Conservation (phyloP, 2,888 invertebrate genomes). For the Malthinus flaveolus region DNA sequence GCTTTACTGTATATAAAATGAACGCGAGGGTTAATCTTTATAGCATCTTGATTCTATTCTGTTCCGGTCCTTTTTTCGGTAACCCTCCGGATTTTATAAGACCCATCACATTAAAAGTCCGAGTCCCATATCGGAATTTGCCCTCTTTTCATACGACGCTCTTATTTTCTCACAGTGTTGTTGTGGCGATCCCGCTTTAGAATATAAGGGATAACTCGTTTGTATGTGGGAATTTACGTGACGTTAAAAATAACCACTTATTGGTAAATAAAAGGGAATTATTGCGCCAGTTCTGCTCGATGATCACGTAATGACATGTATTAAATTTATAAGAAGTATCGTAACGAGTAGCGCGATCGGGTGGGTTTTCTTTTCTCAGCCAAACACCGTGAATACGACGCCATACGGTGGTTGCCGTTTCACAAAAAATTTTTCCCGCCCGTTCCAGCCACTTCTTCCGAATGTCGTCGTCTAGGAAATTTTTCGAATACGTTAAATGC, state of each 20-base stretch:
- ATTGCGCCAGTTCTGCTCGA: slow-evolving; percentile 11
- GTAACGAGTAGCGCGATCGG: slow-evolving; percentile 20
- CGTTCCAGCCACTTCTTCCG: slow-evolving; percentile 20
- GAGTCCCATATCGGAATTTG: slow-evolving; percentile 36
- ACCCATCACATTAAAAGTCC: slow-evolving; percentile 24
- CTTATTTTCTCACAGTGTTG: slow-evolving; percentile 31
- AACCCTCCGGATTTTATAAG: slow-evolving; percentile 24
- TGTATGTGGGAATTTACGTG: slow-evolving; percentile 23
- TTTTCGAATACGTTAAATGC: slow-evolving; percentile 14
- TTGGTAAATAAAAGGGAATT: not conserved
- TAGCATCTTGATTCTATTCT: slow-evolving; percentile 28
- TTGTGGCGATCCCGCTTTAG: slow-evolving; percentile 24
- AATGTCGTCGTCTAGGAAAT: slow-evolving; percentile 11
- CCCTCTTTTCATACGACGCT: slow-evolving; percentile 17
- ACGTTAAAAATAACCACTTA: not conserved
- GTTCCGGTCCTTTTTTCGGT: slow-evolving; percentile 33
- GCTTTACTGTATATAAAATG: slow-evolving; percentile 3
- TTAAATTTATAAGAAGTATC: slow-evolving; percentile 24
- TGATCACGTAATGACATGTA: slow-evolving; percentile 18
- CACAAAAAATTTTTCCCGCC: slow-evolving; percentile 19
- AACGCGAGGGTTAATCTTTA: slow-evolving; percentile 28
- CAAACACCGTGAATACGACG: slow-evolving; percentile 26
- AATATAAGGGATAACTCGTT: slow-evolving; percentile 19
- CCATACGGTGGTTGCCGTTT: slow-evolving; percentile 26
- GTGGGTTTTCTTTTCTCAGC: slow-evolving; percentile 24